Evolutionary conservation across 2,888 invertebrate species (phyloP), one percentile per base, ranked within the genome.

Genomic region (Esperia sulphurella): DNA sequence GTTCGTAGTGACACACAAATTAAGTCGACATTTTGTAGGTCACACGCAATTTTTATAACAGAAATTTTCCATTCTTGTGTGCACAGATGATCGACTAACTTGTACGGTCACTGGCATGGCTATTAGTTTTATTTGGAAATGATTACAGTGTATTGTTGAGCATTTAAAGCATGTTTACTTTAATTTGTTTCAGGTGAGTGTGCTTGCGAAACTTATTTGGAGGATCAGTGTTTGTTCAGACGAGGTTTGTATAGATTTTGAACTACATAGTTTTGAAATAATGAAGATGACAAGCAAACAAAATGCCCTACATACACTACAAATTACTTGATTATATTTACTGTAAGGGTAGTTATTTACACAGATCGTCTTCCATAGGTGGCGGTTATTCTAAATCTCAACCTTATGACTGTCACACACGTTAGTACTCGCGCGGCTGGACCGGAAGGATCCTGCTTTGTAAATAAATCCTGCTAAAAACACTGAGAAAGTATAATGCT

Each of bases 131-230:
- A 60, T 56, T 54, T 63, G 61, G 65, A 66, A 66, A 69, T 55
- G 58, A 54, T 59, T 62, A 59, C 12, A 8, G n/a, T 49, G 48
- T 51, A 57, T 51, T 56, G 50, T 56, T 54, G 47, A 49, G 45
- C 45, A 57, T 58, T 60, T 62, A 50, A 61, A 52, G 61, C 50
- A 57, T 45, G 44, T 55, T 48, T 61, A 38, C 57, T 60, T 50
- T 70, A 57, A 63, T 58, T 78, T 76, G 69, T 85, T 87, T 62
- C 85, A 87, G 87, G 87, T 87, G 67, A 86, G 87, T 84, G 55
- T 55, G 53, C 13, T 14, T 7, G 10, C n/a, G 10, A 37, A 13
- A 37, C n/a, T 6, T 7, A n/a, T 14, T 39, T 14, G 39, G 39
- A 39, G 21, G 5, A 5, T 5, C 2, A 5, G 5, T 21, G 21